phyloP scores from a whole-genome alignment of 2,113 vertebrate species.

The Oryctolagus cuniculus region DNA sequence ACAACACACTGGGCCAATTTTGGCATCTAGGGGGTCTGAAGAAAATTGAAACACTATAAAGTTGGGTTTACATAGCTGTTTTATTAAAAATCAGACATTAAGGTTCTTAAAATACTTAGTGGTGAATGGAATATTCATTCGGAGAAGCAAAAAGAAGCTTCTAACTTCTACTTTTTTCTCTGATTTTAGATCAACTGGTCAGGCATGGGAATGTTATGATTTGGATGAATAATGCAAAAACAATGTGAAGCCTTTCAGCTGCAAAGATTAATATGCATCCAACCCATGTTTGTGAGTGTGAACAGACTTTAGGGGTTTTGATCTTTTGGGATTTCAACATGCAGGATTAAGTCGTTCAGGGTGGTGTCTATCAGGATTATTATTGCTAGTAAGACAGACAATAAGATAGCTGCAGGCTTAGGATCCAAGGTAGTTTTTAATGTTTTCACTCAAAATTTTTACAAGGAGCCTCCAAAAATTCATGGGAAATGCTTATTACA shows the following conservation, averaged over 20 bases:
- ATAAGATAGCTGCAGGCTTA: background rate
- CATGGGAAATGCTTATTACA: too few relatives aligned
- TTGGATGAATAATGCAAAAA: slow-evolving; percentile 62
- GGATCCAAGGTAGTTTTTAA: slow-evolving; percentile 47
- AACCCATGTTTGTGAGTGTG: background rate
- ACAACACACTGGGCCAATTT: background rate
- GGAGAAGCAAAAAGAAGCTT: slow-evolving; percentile 9
- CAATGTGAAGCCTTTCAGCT: slow-evolving; percentile 63
- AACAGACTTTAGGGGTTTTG: background rate
- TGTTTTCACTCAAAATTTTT: background rate
- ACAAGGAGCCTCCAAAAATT: background rate
- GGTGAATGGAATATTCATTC: background rate
- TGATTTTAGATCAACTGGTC: slow-evolving; percentile 58
- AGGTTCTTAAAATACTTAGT: background rate
- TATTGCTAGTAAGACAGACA: background rate
- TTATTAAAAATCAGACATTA: slow-evolving; percentile 24
- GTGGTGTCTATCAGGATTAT: background rate
- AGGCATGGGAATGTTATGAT: slow-evolving; percentile 17
- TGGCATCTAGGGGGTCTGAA: background rate
- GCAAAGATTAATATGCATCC: slow-evolving; percentile 55
- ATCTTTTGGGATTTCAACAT: background rate
- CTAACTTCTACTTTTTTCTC: slow-evolving; percentile 67
- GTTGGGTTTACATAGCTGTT: background rate
- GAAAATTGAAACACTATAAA: background rate
- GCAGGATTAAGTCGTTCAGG: background rate